Evolutionary conservation across 2,113 vertebrate species (phyloP), one percentile per base, ranked within the genome.

Genomic region (Muntiacus muntjak): DNA sequence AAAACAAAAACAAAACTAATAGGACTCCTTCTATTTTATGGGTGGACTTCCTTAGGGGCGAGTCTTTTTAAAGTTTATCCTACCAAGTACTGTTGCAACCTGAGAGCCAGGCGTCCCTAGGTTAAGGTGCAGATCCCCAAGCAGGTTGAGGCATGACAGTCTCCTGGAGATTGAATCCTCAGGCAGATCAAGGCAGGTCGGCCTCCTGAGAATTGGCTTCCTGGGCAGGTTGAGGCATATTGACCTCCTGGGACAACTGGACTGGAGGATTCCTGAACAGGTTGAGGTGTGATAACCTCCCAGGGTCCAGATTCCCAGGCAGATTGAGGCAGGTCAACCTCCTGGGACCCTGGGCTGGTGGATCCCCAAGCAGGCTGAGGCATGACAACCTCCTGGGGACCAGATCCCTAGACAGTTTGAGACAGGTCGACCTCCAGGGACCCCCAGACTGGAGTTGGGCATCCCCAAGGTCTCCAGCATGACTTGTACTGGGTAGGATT

Each of bases 361-460:
- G 30, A 64, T 64, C 15, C 62, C 62, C 7, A 33, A 33, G 30
- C 14, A 64, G 62, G 15, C 30, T 64, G 62, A 64, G 3, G 62
- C 15, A 33, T 64, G 62, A 64, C 1, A 30, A 64, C 30, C 62
- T 64, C 62, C 62, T 64, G 15, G 7, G 15, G 62, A 17, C 7
- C 1, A n/a, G 15, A 64, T n/a, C 15, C 15, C 15, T 64, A 64
- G 62, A 7, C 3, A 4, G 7, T 33, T 67, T 4, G 4, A 67
- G 21, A 10, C n/a, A 71, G 17, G 19, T 36, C 1, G 0, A 23
- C n/a, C 9, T 23, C 2, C 19, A 23, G 17, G 2, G n/a, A 40
- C n/a, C 10, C 10, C 10, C 5, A 23, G 19, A 21, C n/a, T 71
- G 19, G 67, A 71, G 5, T 12, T 40, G 19, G 19, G n/a, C 67